Evolutionary conservation across 2,888 invertebrate species (phyloP), one percentile per base, ranked within the genome.

Genomic region (Scrobipalpa costella): DNA sequence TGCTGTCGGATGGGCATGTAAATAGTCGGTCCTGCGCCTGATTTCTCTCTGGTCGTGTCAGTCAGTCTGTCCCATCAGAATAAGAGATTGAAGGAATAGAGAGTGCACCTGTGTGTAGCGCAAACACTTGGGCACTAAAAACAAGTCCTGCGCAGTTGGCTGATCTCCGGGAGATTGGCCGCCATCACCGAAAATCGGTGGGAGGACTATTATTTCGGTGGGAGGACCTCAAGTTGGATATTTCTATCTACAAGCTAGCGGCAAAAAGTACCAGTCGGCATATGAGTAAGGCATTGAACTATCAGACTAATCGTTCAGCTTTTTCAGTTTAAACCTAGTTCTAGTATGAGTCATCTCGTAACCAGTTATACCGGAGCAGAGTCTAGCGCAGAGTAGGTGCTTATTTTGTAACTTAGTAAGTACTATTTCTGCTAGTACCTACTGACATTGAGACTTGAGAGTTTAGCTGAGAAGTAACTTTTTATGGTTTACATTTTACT

Each of bases 281-380:
- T n/a, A 7, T 44, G 15, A 15, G 13, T 1, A 21, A 52, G 21
- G 13, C 21, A 52, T 52, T 21, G 21, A 52, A 21, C 21, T 21
- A 21, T 19, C 27, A 11, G 27, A 52, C 21, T 52, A 27, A 52
- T 52, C 13, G 50, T 5, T 11, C 55, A 34, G 15, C 13, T 55
- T 55, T 55, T 55, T 55, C 55, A 55, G 55, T 27, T 15, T 13
- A 27, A 52, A 52, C 21, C 50, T 17, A 55, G 15, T 34, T 33
- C 13, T n/a, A 55, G 55, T n/a, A 34, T 55, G 55, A 55, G 15
- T 55, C 55, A 55, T 34, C 55, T n/a, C 55, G n/a, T 7, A 33
- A 34, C 55, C 15, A 27, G 55, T 55, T 55, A 34, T 15, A 55
- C 55, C 34, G 34, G 55, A 33, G 34, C 7, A 34, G 11, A 15